Conservation (phyloP, 1,140 invertebrate genomes). For the Ceratosolen fusciceps region DNA sequence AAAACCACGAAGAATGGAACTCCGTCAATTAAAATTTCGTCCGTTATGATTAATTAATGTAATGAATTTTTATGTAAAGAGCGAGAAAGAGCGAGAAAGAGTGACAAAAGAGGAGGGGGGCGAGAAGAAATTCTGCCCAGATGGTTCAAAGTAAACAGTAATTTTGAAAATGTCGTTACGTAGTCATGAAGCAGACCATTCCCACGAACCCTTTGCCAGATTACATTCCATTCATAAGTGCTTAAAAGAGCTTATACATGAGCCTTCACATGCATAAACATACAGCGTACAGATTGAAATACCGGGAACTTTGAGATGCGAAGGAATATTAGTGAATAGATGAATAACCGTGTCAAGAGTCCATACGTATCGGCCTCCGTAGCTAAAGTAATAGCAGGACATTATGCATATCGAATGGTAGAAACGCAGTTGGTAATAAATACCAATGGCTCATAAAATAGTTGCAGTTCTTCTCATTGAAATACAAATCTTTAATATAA, state of each 20-base stretch:
- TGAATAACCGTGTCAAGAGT: slow-evolving; percentile 16
- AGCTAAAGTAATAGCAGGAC: slow-evolving; percentile 29
- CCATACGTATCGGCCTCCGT: slow-evolving; percentile 5
- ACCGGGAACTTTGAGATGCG: slow-evolving; percentile 23
- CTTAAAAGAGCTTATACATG: slow-evolving; percentile 10
- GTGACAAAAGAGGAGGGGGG: no score
- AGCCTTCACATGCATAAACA: background rate
- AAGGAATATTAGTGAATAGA: slow-evolving; percentile 12
- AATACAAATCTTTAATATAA: background rate
- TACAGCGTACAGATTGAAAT: background rate
- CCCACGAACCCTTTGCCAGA: background rate
- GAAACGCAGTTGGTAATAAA: background rate
- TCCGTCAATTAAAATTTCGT: no score
- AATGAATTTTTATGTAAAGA: no score
- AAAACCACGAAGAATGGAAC: no score
- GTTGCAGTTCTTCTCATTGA: background rate
- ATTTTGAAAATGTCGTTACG: slow-evolving; percentile 24
- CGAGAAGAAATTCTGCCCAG: background rate
- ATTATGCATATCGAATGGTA: background rate
- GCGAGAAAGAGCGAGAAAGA: no score
- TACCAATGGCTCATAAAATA: background rate
- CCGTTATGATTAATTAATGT: no score
- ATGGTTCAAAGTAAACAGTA: slow-evolving; percentile 8
- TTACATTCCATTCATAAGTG: slow-evolving; percentile 22
- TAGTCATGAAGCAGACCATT: slow-evolving; percentile 7